Evolutionary conservation across 2,797 vertebrate species (phyloP).

Genomic region (Oreochromis mossambicus): DNA sequence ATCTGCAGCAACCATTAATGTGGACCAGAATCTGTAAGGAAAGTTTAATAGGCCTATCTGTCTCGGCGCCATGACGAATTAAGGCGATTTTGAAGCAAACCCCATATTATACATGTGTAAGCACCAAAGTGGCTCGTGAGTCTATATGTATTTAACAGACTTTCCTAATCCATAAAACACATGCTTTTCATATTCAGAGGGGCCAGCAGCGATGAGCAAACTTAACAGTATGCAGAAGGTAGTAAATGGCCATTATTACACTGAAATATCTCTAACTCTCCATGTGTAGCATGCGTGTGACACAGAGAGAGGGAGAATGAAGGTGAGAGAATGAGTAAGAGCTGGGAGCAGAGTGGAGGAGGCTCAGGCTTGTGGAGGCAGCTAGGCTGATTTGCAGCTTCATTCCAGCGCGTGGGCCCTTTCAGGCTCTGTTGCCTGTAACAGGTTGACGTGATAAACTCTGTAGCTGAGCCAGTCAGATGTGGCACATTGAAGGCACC

Average conservation of each 20-base stretch:
- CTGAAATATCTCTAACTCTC: background rate
- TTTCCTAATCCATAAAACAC: background rate
- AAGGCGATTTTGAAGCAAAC: background rate
- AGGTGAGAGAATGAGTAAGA: conserved; percentile 57
- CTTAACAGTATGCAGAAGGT: background rate
- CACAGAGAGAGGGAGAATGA: background rate
- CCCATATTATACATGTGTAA: background rate
- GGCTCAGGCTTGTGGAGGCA: conserved; percentile 58
- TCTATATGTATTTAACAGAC: background rate
- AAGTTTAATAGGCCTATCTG: fast-evolving
- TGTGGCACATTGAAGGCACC: conserved; percentile 46
- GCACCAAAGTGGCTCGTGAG: background rate
- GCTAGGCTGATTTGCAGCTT: conserved; percentile 60
- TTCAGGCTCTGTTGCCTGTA: conserved; percentile 58
- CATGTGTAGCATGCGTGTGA: background rate
- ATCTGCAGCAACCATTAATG: conserved; percentile 16
- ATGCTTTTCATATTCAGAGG: background rate
- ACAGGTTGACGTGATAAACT: conserved; percentile 66
- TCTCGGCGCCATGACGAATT: background rate
- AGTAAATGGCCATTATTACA: background rate
- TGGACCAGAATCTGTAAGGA: background rate
- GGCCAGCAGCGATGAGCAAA: background rate
- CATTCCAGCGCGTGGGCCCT: conserved; percentile 64
- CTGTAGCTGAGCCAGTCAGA: conserved; percentile 56
- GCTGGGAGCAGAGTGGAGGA: conserved; percentile 54